phyloP scores from a whole-genome alignment of 2,113 vertebrate species.

The Bos javanicus region DNA sequence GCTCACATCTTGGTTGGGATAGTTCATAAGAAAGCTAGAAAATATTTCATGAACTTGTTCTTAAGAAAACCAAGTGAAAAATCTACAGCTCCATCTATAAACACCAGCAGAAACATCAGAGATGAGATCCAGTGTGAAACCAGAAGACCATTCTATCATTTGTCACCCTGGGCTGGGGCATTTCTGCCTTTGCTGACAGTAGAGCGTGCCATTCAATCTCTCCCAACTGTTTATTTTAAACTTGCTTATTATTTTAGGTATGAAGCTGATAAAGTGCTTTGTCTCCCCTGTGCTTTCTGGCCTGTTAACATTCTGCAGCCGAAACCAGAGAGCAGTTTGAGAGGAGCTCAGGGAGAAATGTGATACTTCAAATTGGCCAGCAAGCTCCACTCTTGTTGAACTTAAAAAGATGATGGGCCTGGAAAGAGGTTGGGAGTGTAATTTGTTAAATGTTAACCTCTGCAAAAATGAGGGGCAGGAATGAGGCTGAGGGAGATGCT shows the following conservation, averaged over 20 bases:
- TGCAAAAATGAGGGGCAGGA: slow-evolving; percentile 65
- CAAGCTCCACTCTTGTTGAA: slow-evolving; percentile 74
- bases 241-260: slow-evolving; percentile 79
- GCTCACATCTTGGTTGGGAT: slow-evolving; percentile 3
- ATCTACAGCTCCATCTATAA: slow-evolving; percentile 17
- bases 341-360: slow-evolving; percentile 79
- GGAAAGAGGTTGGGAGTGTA: slow-evolving; percentile 54
- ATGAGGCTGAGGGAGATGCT: slow-evolving; percentile 60
- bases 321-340: slow-evolving; percentile 80
- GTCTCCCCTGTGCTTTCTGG: slow-evolving; percentile 79
- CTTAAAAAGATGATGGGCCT: slow-evolving; percentile 75
- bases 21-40: slow-evolving; percentile 57
- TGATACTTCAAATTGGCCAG: slow-evolving; percentile 79
- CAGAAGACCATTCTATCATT: slow-evolving; percentile 71
- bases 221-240: slow-evolving; percentile 80
- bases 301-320: slow-evolving; percentile 81
- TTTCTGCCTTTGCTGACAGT: slow-evolving; percentile 74
- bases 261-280: slow-evolving; percentile 82
- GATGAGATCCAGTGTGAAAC: slow-evolving; percentile 73
- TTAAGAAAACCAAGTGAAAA: slow-evolving; percentile 65
- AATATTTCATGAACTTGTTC: slow-evolving; percentile 67
- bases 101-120: slow-evolving; percentile 69
- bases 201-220: slow-evolving; percentile 67
- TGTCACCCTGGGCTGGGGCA: slow-evolving; percentile 71
- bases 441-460: slow-evolving; percentile 79